Evolutionary conservation across 2,888 invertebrate genomes (phyloP).

Genomic region (Dryomyza anilis): DNA sequence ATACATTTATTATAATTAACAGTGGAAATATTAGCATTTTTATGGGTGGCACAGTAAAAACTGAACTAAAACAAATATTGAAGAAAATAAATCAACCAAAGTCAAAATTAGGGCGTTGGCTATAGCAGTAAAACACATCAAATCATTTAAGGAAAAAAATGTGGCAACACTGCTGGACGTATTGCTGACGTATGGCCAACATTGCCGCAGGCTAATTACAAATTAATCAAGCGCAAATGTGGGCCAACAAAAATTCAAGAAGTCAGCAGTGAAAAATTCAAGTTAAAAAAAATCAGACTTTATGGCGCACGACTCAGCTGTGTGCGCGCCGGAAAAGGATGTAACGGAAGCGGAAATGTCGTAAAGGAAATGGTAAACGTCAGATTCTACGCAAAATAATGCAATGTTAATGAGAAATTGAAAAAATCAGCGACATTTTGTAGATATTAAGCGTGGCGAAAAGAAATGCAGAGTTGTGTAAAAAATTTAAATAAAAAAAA

Average conservation of each 20-base stretch:
- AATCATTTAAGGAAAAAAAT: no score
- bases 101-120: no score
- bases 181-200: no score
- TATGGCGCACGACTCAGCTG: background rate
- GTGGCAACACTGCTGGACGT: no score
- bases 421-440: background rate
- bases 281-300: no score
- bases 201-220: background rate
- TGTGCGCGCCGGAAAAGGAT: background rate
- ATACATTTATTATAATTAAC: no score
- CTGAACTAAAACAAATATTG: background rate
- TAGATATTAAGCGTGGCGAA: no score
- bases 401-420: background rate
- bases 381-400: background rate
- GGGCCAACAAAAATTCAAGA: background rate
- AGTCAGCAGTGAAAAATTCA: background rate
- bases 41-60: no score
- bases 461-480: background rate
- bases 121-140: no score
- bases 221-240: background rate
- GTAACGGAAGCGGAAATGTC: background rate
- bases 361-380: slow-evolving; percentile 3
- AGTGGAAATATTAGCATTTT: no score
- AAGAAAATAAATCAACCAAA: background rate
- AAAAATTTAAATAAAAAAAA: no score